Evolutionary conservation across 2,888 invertebrate genomes (phyloP), one percentile per base, ranked within the genome.

Genomic region (Athetis lepigone): DNA sequence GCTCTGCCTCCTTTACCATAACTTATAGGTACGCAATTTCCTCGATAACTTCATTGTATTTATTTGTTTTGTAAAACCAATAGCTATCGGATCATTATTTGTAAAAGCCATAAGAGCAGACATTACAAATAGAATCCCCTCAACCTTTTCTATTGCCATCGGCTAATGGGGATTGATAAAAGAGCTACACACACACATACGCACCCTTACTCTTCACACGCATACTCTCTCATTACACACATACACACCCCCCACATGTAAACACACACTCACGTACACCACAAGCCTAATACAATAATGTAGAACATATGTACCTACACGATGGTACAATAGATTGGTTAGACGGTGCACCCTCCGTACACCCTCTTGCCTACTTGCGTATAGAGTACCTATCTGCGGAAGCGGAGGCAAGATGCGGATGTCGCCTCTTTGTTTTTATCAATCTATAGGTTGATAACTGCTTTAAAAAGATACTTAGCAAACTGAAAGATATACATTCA

Each of bases 321-420:
- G 42, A 47, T 51, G 42, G 52, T 70, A 66, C 62, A 75, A 68
- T 49, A 67, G 66, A 67, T 75, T 79, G 77, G 75, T 79, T 72
- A 72, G 59, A 57, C 19, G 52, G 66, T 71, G 65, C 75, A 72
- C 70, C 66, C 77, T 68, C 68, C 39, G 25, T 54, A 70, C 69
- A 65, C 67, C 65, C 52, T 77, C 45, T 74, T 70, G 65, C 67
- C 64, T 51, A 71, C 60, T 74, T 76, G 64, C 61, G 61, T 59
- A 58, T 62, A 60, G 46, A 68, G 55, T 55, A 50, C 59, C 21
- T 23, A 11, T 50, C 73, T 62, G 74, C 70, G 79, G 82, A 84
- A 87, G 61, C 82, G 81, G 82, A 86, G 82, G 85, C 85, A 80
- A 72, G 80, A 56, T 52, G 59, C 83, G 85, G 85, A 87, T 79